Base-by-base conservation (phyloP, 30 jellyfish, hydroid and myxozoan species). In the Aurelia sp. region DNA sequence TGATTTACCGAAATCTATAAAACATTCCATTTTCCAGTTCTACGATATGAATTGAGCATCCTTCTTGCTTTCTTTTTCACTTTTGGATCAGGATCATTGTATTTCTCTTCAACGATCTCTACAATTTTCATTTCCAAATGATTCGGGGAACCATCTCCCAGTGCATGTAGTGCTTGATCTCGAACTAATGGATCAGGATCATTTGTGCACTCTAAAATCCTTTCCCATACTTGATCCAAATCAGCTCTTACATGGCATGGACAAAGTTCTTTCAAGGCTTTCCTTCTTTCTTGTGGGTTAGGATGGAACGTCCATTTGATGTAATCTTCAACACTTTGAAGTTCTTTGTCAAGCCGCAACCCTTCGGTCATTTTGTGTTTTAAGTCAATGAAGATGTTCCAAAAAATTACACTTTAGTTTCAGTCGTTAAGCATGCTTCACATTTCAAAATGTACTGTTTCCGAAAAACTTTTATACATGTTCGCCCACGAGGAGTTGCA, bases 121-220 rank as follows among this genome's bases (percentile, higher is more conserved):
- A 78, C 71, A 17, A 78, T 78, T 64, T 57, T 62, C 67, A 27
- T 31, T 30, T 78, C 89, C 20, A 78, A 66, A 37, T 78, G 89
- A 16, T 62, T 62, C 13, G 89, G 89, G 22, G 89, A 78, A 21
- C 89, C 89, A 62, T 78, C 89, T 8, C 89, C 89, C 6, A 78
- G 89, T 2, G 89, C 89, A 63, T 78, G 89, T 31, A 78, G 53
- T 19, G 89, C 89, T 78, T 78, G 89, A 31, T 78, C 89, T n/a
- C 89, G 64, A 10, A 78, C 89, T 19, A 78, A 41, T 3, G 89
- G 79, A 78, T 78, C 89, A 18, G 79, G 50, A 21, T 78, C 89
- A 22, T 20, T 41, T 9, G 89, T 78, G 30, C 89, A 78, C 51
- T 78, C 89, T 13, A 78, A 27, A 19, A 78, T 78, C 52, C 89